phyloP scores from a whole-genome alignment of 1,140 invertebrate species.

The Diorhabda elongata region DNA sequence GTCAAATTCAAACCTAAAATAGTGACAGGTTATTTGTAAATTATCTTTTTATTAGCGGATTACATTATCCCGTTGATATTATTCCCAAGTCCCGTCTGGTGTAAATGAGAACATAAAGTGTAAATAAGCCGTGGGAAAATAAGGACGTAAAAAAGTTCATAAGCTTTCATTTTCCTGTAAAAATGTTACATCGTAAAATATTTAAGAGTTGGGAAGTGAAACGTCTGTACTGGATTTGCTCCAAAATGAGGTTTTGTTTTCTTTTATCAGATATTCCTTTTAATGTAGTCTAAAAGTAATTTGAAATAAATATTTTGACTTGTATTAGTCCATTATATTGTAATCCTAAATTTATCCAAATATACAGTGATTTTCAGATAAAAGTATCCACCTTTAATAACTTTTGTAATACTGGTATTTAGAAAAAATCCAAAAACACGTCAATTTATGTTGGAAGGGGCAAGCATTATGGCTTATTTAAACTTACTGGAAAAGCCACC shows the following conservation, averaged over 20 bases:
- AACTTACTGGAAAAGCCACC: too few relatives aligned
- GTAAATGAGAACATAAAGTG: conserved; percentile 2
- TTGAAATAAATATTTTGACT: too few relatives aligned
- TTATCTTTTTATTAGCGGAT: not conserved
- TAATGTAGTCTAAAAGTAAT: too few relatives aligned
- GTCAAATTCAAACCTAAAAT: too few relatives aligned
- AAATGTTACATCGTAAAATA: not conserved
- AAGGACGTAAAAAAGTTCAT: conserved; percentile 2
- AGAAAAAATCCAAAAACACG: too few relatives aligned
- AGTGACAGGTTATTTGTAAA: not conserved
- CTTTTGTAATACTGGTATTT: too few relatives aligned
- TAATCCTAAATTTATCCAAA: too few relatives aligned
- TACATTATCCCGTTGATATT: not conserved
- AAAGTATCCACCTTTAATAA: too few relatives aligned
- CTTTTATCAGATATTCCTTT: not conserved
- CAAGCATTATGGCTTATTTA: too few relatives aligned
- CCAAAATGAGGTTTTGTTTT: not conserved
- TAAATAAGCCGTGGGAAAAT: not conserved
- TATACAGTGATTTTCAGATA: too few relatives aligned
- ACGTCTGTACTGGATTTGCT: not conserved
- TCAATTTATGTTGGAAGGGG: too few relatives aligned
- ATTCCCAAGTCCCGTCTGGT: not conserved
- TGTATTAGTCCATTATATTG: too few relatives aligned
- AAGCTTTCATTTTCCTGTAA: not conserved
- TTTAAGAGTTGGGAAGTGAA: not conserved